Evolutionary conservation across 1,140 invertebrate genomes (phyloP).

Genomic region (Pseudomyrmex pallidus): DNA sequence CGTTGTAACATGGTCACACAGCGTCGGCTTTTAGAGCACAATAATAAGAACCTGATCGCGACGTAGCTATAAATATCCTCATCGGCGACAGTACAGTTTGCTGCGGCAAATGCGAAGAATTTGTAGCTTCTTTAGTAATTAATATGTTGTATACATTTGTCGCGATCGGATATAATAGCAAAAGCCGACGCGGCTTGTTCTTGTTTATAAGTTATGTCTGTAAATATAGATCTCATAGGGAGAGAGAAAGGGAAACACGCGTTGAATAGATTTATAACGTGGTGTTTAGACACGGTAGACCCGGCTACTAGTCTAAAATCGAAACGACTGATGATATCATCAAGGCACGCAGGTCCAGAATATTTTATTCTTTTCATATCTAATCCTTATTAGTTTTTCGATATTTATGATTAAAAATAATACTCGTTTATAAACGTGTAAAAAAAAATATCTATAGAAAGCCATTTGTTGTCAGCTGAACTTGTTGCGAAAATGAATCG

Average conservation of each 20-base stretch:
- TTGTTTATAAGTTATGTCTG: conserved; percentile 6
- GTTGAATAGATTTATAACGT: conserved; percentile 14
- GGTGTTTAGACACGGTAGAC: not conserved
- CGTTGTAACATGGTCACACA: conserved; percentile 25
- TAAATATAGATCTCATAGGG: conserved; percentile 7
- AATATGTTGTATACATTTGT: conserved; percentile 7
- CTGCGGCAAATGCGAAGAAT: not conserved
- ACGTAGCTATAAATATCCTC: conserved; percentile 43
- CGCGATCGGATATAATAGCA: conserved; percentile 8
- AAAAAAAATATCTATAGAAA: not conserved
- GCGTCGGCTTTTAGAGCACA: not conserved
- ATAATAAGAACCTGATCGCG: not conserved
- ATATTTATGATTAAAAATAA: not conserved
- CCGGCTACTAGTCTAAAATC: conserved; percentile 17
- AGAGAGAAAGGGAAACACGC: conserved; percentile 6
- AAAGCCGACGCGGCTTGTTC: not conserved
- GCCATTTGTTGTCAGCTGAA: not conserved
- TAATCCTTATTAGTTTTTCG: not conserved
- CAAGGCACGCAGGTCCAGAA: not conserved
- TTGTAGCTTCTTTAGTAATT: not conserved
- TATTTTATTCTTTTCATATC: conserved; percentile 4
- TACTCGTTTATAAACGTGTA: not conserved
- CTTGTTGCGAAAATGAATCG: not conserved
- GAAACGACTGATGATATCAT: conserved; percentile 38
- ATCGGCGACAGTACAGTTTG: conserved; percentile 21